Base-by-base conservation (phyloP, 2,888 invertebrate genomes). In the Homarus gammarus region DNA sequence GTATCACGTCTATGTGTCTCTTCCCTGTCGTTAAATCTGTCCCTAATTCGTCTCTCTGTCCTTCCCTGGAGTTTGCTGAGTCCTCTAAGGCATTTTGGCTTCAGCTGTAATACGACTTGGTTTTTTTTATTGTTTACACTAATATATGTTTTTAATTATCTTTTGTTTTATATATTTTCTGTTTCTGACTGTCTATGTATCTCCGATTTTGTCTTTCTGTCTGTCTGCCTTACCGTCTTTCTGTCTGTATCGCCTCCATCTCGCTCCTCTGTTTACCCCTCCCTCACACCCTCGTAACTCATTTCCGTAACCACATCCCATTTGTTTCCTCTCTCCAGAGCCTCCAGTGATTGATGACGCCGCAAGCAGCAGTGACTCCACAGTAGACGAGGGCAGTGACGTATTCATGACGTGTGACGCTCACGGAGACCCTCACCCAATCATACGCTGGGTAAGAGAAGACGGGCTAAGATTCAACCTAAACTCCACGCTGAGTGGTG, bases 371-470 rank as follows among this genome's bases (percentile, higher is more conserved):
- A 70, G 85, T 78, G 85, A 85, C 85, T 49, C 78, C 56, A 64
- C 64, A 3, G 85, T 78, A 68, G n/a, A 61, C 8, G 85, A 85
- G 36, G 85, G 78, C 0, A 64, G 56, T 27, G 44, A 44, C 56
- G 78, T 78, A n/a, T 10, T 64, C 49, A 64, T 85, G 85, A 85
- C 64, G 33, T 85, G 85, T n/a, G 85, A 61, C n/a, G 85, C 85
- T 10, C 38, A 70, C 1, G 85, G 85, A 0, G 85, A 85, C 49
- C 85, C 85, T 6, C 68, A 38, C 0, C 85, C 85, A 22, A 49
- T n/a, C 64, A 85, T 85, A 31, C 85, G 85, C 18, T 85, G 85
- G 85, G 44, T 85, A n/a, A 77, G 85, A 18, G 85, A 85, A 44
- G 78, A 64, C 22, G 68, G 77, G 10, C 33, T 12, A 22, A 70